Evolutionary conservation across 2,113 vertebrate genomes (phyloP), one percentile per base, ranked within the genome.

Genomic region (Setophaga coronata): DNA sequence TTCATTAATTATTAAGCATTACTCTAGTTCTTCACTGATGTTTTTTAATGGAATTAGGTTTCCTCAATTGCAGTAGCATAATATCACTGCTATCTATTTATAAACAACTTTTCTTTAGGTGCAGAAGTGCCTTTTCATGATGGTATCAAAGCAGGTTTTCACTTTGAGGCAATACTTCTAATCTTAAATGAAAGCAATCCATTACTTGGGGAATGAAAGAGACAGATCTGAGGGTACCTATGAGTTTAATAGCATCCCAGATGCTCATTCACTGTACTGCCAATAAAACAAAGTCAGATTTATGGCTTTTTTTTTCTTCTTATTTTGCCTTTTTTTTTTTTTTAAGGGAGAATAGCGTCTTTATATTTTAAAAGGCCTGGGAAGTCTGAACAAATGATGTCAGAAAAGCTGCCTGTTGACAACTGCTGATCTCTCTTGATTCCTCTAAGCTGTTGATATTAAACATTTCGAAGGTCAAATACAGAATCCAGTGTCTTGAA

Each of bases 21-120:
- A 97, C 97, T 97, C 97, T 98, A 98, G 92, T 97, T 97, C 98
- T 98, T 98, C 96, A 97, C 92, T 98, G 97, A 97, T 95, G 97
- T 98, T 98, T 89, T 98, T 98, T 96, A 98, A 98, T 98, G 95
- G 97, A 94, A 96, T 96, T 97, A 98, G 97, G 98, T 98, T 98
- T 98, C 97, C 97, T 98, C 98, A 98, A 97, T 97, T 98, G 98
- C 97, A 98, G 98, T 98, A 98, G 98, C 97, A 97, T 99, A 98
- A 98, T 98, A 82, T 99, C 98, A 99, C 97, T 89, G 89, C 82
- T 91, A 25, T 95, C 98, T 99, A 99, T 99, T 99, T 99, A 99
- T 99, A 99, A 98, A 97, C 94, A 94, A 89, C 95, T 98, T 95
- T 90, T 98, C 98, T 98, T 99, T 98, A 97, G 97, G 95, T 98